Evolutionary conservation across 2,113 vertebrate genomes (phyloP), one percentile per base, ranked within the genome.

Genomic region (Stictonetta naevosa): DNA sequence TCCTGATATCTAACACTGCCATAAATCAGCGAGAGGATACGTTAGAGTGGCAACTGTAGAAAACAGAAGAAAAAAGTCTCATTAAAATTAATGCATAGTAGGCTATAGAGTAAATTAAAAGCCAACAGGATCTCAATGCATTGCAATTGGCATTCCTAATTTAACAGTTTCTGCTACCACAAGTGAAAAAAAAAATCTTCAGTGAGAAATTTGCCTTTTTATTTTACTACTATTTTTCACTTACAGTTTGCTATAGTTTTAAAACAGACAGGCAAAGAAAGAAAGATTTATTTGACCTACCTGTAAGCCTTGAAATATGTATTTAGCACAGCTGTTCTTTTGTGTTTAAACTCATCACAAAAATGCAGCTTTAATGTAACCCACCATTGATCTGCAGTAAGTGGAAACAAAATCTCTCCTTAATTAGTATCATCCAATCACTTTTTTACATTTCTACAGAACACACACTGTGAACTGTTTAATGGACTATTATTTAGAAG

Each of bases 361-460:
- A 97, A 98, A 97, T 92, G 89, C 88, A 91, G 97, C 96, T 98
- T 98, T 97, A 98, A 97, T 97, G 97, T 97, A 98, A 98, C 97
- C 97, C 96, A 97, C 97, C 98, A 98, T 97, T 98, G 97, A 98
- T 98, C 97, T 98, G 97, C 98, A 98, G 94, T 97, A 98, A 98
- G 97, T 98, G 97, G 97, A 98, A 98, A 98, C 97, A 98, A 98
- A 98, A 98, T 98, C 97, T 98, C 96, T 95, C 96, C 97, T 98
- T 98, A 98, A 99, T 99, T 98, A 98, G 98, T 98, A 98, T 97
- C 97, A 98, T 97, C 97, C 97, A 97, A 98, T 97, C 97, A 96
- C 97, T 98, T 98, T 98, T 98, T 98, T 97, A 97, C 97, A 97
- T 97, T 98, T 98, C 97, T 97, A 94, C 96, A 96, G 98, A 98